Conservation (phyloP, 2,113 vertebrate genomes). For the Oncorhynchus nerka region DNA sequence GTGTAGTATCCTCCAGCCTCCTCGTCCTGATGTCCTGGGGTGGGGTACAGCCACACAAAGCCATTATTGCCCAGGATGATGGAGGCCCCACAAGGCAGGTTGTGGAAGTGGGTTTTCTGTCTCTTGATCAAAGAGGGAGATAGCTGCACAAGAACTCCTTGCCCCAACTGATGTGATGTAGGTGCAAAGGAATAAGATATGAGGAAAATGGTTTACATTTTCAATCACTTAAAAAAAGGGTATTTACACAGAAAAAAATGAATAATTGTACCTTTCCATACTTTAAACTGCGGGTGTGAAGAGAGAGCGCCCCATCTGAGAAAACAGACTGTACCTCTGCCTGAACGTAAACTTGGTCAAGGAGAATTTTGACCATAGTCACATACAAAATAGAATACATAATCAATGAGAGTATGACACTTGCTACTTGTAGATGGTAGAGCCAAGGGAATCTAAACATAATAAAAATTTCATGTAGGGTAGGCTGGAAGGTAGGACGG, state of each 20-base stretch:
- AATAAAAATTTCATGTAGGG: too few relatives aligned
- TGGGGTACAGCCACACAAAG: conserved; percentile 94
- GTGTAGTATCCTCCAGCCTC: conserved; percentile 87
- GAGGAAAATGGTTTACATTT: background rate
- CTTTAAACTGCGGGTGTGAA: conserved; percentile 95
- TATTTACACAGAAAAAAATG: background rate
- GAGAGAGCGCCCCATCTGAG: conserved; percentile 87
- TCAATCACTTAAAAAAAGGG: conserved; percentile 5
- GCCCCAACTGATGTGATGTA: conserved; percentile 77
- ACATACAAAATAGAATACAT: background rate
- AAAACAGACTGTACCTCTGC: conserved; percentile 96
- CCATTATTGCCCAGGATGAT: conserved; percentile 95
- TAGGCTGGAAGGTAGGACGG: too few relatives aligned
- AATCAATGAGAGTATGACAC: background rate
- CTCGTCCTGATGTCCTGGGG: conserved; percentile 81
- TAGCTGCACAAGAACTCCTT: conserved; percentile 90
- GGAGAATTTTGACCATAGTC: background rate
- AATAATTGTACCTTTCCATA: conserved; percentile 85
- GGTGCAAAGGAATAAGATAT: background rate
- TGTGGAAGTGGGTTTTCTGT: conserved; percentile 98
- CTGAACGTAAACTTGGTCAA: conserved; percentile 58
- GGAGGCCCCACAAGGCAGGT: conserved; percentile 90
- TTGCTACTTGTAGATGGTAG: background rate
- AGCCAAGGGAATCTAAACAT: too few relatives aligned
- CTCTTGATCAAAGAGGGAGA: conserved; percentile 92